Evolutionary conservation across 2,888 invertebrate species (phyloP), one percentile per base, ranked within the genome.

Genomic region (Blera fallax): DNA sequence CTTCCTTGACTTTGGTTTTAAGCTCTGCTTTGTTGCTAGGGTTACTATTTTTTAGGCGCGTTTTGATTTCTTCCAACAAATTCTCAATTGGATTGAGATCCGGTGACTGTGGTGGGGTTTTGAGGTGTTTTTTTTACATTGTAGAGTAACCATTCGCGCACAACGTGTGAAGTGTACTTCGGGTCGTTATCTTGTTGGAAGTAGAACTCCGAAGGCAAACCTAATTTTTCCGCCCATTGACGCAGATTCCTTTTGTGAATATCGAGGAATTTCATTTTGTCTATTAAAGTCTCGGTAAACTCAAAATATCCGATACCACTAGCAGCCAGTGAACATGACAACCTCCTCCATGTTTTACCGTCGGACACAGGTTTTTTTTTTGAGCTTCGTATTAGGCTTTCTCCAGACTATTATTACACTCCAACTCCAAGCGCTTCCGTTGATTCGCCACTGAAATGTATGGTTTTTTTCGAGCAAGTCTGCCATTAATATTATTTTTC

Each of bases 381-480:
- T 52, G 1, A 27, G 11, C n/a, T 11, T 18, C 29, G 32, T 16
- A 14, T 32, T 29, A 6, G 79, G 62, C 29, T 65, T 70, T 18
- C 70, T 29, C 87, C 87, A 74, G 50, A 81, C 81, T 34, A 65
- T 74, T 7, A n/a, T n/a, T 50, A 18, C 56, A 62, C 77, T 7
- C 56, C 76, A 40, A 24, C 24, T 24, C 24, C 24, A 24, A 24
- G 72, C 74, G 37, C 67, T 77, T 45, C 24, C 24, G 4, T 21
- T 77, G 32, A 14, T 77, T 82, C 58, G 73, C 77, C 27, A 78
- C 60, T 11, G 29, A 80, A n/a, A 82, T 72, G 29, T 84, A 64
- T 21, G 80, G 82, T 62, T 87, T 83, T 52, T 76, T 78, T 43
- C 58, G 48, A 32, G 70, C 65, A 32, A 64, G 24, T 72, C 78